These are phyloP conservation scores for Cercopithecus mona DNA, from an alignment of 2,113 vertebrate species.

Conservation along the genomic window DNA sequence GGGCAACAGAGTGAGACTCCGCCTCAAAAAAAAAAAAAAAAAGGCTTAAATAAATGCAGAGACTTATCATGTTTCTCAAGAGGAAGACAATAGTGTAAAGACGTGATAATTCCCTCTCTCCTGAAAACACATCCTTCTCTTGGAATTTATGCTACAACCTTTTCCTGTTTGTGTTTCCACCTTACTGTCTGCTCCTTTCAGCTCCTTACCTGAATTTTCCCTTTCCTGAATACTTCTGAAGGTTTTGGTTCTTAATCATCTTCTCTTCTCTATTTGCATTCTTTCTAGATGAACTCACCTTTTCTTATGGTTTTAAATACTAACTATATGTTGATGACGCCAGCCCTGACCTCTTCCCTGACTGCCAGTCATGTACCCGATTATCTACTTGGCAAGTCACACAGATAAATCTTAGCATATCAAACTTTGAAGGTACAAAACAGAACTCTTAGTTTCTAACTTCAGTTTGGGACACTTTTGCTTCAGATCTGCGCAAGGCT, in stretches of 20 bases:
- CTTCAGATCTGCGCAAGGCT: not conserved
- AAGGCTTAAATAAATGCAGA: not conserved
- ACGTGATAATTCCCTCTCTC: not conserved
- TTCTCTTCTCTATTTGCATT: no score
- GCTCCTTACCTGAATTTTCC: not conserved
- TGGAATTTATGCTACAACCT: not conserved
- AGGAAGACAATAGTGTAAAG: not conserved
- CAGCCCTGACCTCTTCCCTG: no score
- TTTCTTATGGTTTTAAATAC: no score
- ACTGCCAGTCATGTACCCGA: no score
- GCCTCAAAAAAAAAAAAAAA: not conserved
- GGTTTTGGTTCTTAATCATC: no score
- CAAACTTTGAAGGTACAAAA: no score
- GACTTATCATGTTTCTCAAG: not conserved
- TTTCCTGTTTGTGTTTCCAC: not conserved
- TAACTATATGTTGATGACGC: no score
- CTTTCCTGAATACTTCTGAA: no score
- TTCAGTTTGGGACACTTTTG: not conserved
- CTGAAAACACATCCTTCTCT: not conserved
- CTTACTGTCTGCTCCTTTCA: not conserved
- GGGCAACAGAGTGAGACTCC: no score
- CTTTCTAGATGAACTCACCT: no score
- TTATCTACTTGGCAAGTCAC: no score
- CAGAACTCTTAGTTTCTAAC: not conserved
- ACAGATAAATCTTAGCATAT: no score